Evolutionary conservation across 1,140 invertebrate genomes (phyloP).

Genomic region (Bicyclus anynana): DNA sequence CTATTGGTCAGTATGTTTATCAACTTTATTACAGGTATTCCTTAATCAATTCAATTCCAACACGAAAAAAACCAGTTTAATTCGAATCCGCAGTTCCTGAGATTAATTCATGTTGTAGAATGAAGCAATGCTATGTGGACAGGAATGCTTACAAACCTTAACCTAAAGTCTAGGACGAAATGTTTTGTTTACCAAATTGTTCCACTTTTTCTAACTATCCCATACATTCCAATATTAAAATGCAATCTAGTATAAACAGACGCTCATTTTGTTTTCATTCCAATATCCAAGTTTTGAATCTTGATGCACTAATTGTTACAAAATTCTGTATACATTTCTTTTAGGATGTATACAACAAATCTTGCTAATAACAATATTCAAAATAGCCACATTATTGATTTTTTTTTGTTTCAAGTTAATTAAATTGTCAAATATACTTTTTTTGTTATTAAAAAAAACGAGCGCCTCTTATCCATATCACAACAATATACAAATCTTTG

Average conservation of each 20-base stretch:
- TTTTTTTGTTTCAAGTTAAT: too few relatives aligned
- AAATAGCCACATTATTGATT: too few relatives aligned
- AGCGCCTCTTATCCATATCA: conserved; percentile 29
- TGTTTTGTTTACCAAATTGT: conserved; percentile 36
- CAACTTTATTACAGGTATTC: too few relatives aligned
- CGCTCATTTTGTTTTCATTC: conserved; percentile 17
- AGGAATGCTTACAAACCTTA: conserved; percentile 24
- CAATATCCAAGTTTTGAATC: too few relatives aligned
- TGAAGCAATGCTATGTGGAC: background rate
- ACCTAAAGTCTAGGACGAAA: conserved; percentile 30
- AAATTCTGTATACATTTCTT: too few relatives aligned
- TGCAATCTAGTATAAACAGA: conserved; percentile 28
- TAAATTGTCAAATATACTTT: conserved; percentile 4
- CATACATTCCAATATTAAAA: conserved; percentile 25
- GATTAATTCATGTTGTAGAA: background rate
- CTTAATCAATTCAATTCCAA: too few relatives aligned
- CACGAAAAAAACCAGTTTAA: too few relatives aligned
- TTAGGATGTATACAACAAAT: too few relatives aligned
- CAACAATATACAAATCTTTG: conserved; percentile 43
- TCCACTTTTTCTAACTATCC: conserved; percentile 14
- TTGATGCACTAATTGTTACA: background rate
- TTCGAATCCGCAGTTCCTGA: too few relatives aligned
- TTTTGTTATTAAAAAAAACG: conserved; percentile 20
- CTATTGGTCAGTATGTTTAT: too few relatives aligned
- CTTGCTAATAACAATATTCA: too few relatives aligned